Conservation (phyloP, 92 coral and sea anemone species). For the Parazoanthus atlanticus region DNA sequence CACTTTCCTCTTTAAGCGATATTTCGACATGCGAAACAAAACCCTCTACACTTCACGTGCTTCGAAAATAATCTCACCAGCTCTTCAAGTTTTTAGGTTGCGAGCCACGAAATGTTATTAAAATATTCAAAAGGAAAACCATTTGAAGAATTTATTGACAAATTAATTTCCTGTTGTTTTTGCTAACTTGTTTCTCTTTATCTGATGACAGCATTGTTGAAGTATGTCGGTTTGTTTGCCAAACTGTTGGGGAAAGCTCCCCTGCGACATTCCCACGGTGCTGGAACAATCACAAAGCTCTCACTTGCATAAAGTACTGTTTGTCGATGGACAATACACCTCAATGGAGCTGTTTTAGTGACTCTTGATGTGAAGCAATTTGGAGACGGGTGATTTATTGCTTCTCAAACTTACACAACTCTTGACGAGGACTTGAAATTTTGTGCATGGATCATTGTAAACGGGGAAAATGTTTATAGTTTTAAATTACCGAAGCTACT, state of each 20-base stretch:
- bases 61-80: neutral
- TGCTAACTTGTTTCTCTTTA: conserved; percentile 45
- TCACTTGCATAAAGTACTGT: neutral
- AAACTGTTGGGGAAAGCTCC: neutral
- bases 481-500: neutral
- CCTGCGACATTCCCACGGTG: conserved; percentile 34
- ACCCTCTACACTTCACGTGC: neutral
- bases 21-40: neutral
- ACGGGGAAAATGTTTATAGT: neutral
- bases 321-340: neutral
- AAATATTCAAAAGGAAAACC: conserved; percentile 34
- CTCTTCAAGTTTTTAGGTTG: neutral
- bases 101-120: neutral
- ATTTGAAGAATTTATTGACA: conserved; percentile 59
- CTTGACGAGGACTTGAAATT: neutral
- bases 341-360: conserved; percentile 15
- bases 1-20: neutral
- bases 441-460: neutral
- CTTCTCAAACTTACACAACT: neutral
- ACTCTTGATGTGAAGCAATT: conserved; percentile 23
- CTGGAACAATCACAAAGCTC: conserved; percentile 3
- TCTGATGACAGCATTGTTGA: conserved; percentile 62
- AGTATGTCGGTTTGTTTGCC: conserved; percentile 38
- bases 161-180: conserved; percentile 68
- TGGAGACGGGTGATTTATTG: conserved; percentile 10